Base-by-base conservation (phyloP, 2,113 vertebrate species). In the Syrmaticus mikado region DNA sequence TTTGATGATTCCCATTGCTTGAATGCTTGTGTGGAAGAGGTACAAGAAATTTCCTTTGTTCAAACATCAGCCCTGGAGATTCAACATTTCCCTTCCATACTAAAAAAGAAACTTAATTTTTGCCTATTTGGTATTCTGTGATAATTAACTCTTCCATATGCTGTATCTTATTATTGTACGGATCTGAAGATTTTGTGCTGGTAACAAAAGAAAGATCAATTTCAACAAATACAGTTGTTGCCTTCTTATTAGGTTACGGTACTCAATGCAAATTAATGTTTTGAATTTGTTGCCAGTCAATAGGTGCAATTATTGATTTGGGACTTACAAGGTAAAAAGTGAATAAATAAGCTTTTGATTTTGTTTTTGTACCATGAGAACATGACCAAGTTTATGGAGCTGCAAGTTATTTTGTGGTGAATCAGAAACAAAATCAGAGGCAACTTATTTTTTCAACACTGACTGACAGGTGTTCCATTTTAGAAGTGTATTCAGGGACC, bases 211-310 rank as follows among this genome's bases (percentile, higher is more conserved):
- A 10, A 87, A 98, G 97, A 98, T 98, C 90, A 5, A 97, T 98
- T 94, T 72, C 66, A 95, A 73, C 94, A 96, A 97, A 97, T 97
- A 91, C 86, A 95, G 90, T 96, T 96, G 96, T 97, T 97, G 83
- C 83, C 8, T 27, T 79, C 97, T 97, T 97, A 98, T 92, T 96
- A 97, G 94, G 95, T 98, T 98, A 96, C 5, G 40, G 78, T 93
- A 78, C 68, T 98, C 94, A 66, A 87, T 97, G 95, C 94, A 98
- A 98, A 98, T 98, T 94, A 97, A 97, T 96, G 97, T 96, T 98
- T 97, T 96, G 92, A 97, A 96, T 97, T 95, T 94, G 95, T 80
- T 92, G 91, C 91, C 32, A 21, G 97, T 98, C 97, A 93, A 97
- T 97, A 96, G 92, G 76, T 93, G 87, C 93, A 96, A 95, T 97